Conservation (phyloP, 2,113 vertebrate species). For the Phocoena phocoena region DNA sequence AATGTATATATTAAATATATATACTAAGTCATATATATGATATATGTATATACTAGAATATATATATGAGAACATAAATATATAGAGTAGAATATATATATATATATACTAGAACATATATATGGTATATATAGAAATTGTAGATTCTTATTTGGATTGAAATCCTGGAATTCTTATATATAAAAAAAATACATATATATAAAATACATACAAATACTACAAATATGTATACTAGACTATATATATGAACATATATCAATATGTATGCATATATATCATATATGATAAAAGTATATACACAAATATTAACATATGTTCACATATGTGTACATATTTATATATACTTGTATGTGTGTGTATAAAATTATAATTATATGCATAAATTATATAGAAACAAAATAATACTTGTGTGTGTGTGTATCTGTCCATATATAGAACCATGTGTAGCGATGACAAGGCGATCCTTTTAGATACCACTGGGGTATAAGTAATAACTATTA, state of each 20-base stretch:
- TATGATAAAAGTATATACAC: not conserved
- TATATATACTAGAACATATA: too few relatives aligned
- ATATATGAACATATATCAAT: not conserved
- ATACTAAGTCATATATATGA: too few relatives aligned
- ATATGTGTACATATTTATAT: not conserved
- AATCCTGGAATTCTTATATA: too few relatives aligned
- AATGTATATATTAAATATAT: too few relatives aligned
- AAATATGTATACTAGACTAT: too few relatives aligned
- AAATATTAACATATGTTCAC: not conserved
- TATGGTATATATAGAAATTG: too few relatives aligned
- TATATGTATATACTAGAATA: too few relatives aligned
- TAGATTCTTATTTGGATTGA: too few relatives aligned
- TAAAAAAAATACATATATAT: too few relatives aligned
- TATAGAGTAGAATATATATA: too few relatives aligned
- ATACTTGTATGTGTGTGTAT: not conserved
- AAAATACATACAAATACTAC: too few relatives aligned
- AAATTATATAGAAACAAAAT: not conserved
- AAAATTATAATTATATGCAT: not conserved
- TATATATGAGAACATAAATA: too few relatives aligned
- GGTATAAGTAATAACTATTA: not conserved
- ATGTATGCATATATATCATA: not conserved
- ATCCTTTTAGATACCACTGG: rapidly evolving
- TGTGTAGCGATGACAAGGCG: rapidly evolving
- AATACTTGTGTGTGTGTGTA: not conserved
- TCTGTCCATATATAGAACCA: not conserved